Base-by-base conservation (phyloP, 2,113 vertebrate species). In the Cynoglossus semilaevis region DNA sequence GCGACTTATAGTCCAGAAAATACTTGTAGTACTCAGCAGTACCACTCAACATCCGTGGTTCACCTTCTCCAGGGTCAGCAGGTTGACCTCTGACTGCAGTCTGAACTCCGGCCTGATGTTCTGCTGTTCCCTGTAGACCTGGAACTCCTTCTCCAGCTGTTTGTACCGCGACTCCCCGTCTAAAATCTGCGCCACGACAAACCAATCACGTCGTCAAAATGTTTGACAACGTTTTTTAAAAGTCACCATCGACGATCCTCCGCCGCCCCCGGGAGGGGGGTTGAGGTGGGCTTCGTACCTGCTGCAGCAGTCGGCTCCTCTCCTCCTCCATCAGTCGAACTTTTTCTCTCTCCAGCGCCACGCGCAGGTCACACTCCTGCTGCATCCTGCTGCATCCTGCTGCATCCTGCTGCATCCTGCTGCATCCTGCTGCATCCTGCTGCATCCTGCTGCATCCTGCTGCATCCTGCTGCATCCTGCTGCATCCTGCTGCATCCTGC, bases 61-160 rank as follows among this genome's bases (percentile, higher is more conserved):
- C 15, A 58, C 96, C 94, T 99, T 99, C 91, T 98, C 95, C 59
- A 99, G 86, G 18, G 81, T 90, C n/a, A 99, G 91, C 63, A 98
- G 91, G 87, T 91, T 98, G 84, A 98, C 85, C 86, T 98, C 94
- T 0, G 94, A 95, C 79, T 98, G 96, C 45, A 98, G 89, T 10
- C 92, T 91, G 48, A 94, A 78, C 92, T 98, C 96, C 4, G 96
- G 95, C 63, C 93, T 93, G 65, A 62, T 75, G 79, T 75, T 93
- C 75, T 98, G 94, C n/a, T 97, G 94, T 35, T 98, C 95, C 67
- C 93, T 93, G 77, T 90, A 95, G 1, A 89, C 85, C 1, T 91
- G 93, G 58, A 97, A 97, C 51, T 98, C 95, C 67, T 92, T 96
- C 81, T 98, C 94, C 83, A 97, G 88, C 62, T 76, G 80, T 73